Percentiles rank a stretch among this genome's conserved stretches.
Evolutionary conservation across 2,797 vertebrate species (phyloP).

Genomic region (Heterohyrax brucei): DNA sequence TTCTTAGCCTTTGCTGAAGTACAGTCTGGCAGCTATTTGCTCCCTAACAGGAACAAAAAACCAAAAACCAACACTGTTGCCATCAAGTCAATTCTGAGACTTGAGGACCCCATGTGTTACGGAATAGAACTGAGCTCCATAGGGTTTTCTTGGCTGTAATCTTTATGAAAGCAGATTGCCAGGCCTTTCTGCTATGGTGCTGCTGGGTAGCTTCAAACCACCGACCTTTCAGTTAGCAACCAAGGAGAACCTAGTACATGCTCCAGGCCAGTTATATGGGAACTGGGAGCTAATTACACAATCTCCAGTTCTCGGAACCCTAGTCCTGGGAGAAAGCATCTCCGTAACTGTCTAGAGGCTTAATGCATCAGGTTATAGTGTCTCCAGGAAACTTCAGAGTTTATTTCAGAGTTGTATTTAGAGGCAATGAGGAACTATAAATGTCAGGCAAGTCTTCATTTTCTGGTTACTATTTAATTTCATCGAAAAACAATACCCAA

Average conservation of each 20-base stretch:
- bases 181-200: neutral
- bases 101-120: neutral
- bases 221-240: neutral
- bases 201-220: neutral
- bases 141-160: neutral
- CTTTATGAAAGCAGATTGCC: neutral
- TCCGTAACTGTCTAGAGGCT: neutral
- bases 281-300: neutral
- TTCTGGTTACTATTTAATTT: slow-evolving; percentile 11
- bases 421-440: neutral
- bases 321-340: neutral
- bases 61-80: neutral
- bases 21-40: neutral
- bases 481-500: neutral
- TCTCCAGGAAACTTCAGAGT: slow-evolving; percentile 6
- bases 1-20: neutral
- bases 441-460: neutral
- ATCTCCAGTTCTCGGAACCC: neutral
- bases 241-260: neutral
- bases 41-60: neutral
- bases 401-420: slow-evolving; percentile 29
- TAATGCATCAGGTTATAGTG: neutral
- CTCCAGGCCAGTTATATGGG: neutral
- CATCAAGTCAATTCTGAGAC: neutral
- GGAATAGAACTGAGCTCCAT: neutral